These are phyloP conservation scores for Gobiocypris rarus DNA, from an alignment of 2,113 vertebrate genomes.

Conservation along the genomic window DNA sequence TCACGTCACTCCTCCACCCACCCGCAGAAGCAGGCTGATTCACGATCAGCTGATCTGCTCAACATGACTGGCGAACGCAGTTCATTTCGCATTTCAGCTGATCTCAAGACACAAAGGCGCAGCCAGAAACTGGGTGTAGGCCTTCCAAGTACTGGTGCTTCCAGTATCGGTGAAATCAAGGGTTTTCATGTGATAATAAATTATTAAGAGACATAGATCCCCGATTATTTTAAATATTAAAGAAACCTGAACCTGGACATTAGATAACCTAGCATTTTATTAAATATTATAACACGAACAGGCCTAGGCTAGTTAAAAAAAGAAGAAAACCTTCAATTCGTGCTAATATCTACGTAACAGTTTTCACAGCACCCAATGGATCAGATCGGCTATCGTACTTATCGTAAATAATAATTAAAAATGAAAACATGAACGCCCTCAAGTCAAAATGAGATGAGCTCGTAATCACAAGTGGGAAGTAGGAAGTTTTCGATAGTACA, in stretches of 20 bases:
- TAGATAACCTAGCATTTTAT: neutral
- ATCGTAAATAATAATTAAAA: too few species aligned
- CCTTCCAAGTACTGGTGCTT: neutral
- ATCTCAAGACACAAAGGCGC: conserved; percentile 12
- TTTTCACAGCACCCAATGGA: neutral
- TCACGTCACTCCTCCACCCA: conserved; percentile 9
- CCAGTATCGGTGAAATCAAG: conserved; percentile 17
- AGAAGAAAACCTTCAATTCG: neutral
- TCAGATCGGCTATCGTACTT: neutral
- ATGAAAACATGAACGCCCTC: too few species aligned
- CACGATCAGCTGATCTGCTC: conserved; percentile 14
- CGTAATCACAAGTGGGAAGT: too few species aligned
- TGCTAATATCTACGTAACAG: neutral
- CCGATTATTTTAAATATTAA: neutral
- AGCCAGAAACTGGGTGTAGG: conserved; percentile 22
- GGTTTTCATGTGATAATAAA: neutral
- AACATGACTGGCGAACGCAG: neutral
- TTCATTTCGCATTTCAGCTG: neutral
- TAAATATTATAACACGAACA: neutral
- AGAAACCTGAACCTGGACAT: neutral
- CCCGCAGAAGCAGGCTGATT: conserved; percentile 12
- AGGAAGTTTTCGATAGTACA: too few species aligned
- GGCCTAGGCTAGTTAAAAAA: too few species aligned
- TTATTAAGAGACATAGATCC: neutral
- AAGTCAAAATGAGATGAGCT: too few species aligned